Evolutionary conservation across 1,140 invertebrate species (phyloP).

Genomic region (Drosophila truncata): DNA sequence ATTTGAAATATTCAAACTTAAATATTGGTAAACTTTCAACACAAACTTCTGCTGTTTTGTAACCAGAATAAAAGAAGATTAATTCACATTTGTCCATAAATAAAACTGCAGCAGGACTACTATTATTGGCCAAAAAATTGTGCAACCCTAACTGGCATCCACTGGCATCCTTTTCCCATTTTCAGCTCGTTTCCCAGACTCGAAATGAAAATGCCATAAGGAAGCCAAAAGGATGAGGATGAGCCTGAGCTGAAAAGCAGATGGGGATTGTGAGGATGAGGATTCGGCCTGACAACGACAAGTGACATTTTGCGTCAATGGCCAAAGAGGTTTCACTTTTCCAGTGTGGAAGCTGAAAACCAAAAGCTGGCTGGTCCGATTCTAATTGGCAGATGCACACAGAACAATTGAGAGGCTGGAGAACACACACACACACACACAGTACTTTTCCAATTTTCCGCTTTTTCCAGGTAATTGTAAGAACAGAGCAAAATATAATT

Average conservation of each 20-base stretch:
- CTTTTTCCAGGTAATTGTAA: slow-evolving; percentile 10
- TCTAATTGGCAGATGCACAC: slow-evolving; percentile 65
- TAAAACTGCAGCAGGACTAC: slow-evolving; percentile 4
- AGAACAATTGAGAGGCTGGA: slow-evolving; percentile 34
- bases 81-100: background rate
- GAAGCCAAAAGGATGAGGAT: slow-evolving; percentile 9
- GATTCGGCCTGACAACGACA: slow-evolving; percentile 45
- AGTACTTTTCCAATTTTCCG: background rate
- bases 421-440: no score
- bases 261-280: slow-evolving; percentile 1
- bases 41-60: background rate
- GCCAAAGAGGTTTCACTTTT: slow-evolving; percentile 48
- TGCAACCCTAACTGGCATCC: slow-evolving; percentile 1
- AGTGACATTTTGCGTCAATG: slow-evolving; percentile 55
- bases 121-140: slow-evolving; percentile 1
- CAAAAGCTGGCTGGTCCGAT: slow-evolving; percentile 4
- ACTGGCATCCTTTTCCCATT: background rate
- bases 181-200: slow-evolving; percentile 16
- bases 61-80: background rate
- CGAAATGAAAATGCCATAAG: slow-evolving; percentile 68
- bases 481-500: background rate
- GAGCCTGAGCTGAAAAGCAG: background rate
- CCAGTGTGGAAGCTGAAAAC: background rate
- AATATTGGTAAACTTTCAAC: background rate
- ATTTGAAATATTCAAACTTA: background rate